Percentiles rank a stretch among this genome's conserved stretches.
These are phyloP conservation scores for Eurytoma californica DNA, from an alignment of 2,888 invertebrate species.

Conservation along the genomic window DNA sequence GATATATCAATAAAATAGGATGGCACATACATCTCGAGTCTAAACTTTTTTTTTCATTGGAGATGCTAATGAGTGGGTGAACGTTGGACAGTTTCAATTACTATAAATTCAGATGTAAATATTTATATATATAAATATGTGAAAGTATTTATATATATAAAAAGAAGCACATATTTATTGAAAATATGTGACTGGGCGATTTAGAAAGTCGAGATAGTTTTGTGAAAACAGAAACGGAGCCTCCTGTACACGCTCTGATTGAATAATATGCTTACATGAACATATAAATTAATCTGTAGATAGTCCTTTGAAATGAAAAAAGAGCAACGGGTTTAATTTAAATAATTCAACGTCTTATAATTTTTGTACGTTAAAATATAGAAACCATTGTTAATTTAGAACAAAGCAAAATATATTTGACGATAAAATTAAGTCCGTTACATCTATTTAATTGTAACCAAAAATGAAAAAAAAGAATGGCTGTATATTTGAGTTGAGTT, in stretches of 20 bases:
- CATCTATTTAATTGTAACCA: conserved; percentile 58
- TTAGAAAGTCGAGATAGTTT: conserved; percentile 58
- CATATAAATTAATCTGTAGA: conserved; percentile 69
- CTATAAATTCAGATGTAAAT: conserved; percentile 44
- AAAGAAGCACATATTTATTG: conserved; percentile 41
- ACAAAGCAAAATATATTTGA: conserved; percentile 62
- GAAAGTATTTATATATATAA: conserved; percentile 60
- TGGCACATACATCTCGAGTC: conserved; percentile 67
- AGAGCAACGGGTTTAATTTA: conserved; percentile 70
- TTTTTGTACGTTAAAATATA: conserved; percentile 72
- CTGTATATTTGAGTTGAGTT: conserved; percentile 53
- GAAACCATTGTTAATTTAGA: conserved; percentile 67
- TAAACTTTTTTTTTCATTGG: conserved; percentile 63
- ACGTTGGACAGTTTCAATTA: conserved; percentile 45
- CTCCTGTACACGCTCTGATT: conserved; percentile 59
- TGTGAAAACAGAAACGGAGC: conserved; percentile 63
- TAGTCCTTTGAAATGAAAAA: conserved; percentile 63
- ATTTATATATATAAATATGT: conserved; percentile 65
- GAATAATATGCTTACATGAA: conserved; percentile 65
- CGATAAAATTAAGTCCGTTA: conserved; percentile 60
- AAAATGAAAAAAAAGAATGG: conserved; percentile 11
- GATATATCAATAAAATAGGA: conserved; percentile 71
- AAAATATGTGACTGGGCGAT: conserved; percentile 41
- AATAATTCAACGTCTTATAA: conserved; percentile 69
- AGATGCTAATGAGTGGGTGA: conserved; percentile 20